Evolutionary conservation across 2,113 vertebrate genomes (phyloP).

Genomic region (Centrocercus urophasianus): DNA sequence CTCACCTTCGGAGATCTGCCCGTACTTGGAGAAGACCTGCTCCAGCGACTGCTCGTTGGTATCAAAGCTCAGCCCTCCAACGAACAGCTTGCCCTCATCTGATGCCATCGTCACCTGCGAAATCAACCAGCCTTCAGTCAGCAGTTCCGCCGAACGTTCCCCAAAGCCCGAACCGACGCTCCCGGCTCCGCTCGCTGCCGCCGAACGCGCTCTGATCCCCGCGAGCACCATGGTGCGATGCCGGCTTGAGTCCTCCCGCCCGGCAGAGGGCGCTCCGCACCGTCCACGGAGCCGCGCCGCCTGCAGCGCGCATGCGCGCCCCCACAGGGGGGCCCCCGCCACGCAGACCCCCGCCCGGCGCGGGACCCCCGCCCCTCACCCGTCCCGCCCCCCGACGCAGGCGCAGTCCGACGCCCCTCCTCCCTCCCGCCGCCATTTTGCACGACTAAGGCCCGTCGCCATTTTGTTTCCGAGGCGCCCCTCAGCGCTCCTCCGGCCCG

Average conservation of each 20-base stretch:
- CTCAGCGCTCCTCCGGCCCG: not conserved
- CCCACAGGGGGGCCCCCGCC: not conserved
- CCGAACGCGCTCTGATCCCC: too few relatives aligned
- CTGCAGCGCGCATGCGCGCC: not conserved
- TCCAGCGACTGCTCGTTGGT: slow-evolving; percentile 93
- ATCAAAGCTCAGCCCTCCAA: slow-evolving; percentile 95
- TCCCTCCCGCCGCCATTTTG: slow-evolving; percentile 76
- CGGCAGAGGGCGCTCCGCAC: too few relatives aligned
- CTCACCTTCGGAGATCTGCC: slow-evolving; percentile 91
- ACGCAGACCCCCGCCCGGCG: not conserved
- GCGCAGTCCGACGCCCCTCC: not conserved
- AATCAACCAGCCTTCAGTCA: accelerated
- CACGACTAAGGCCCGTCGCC: not conserved
- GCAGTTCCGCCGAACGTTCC: accelerated
- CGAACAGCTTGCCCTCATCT: slow-evolving; percentile 95
- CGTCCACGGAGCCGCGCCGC: too few relatives aligned
- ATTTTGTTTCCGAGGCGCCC: slow-evolving; percentile 38
- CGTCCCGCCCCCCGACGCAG: not conserved
- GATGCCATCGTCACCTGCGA: slow-evolving; percentile 84
- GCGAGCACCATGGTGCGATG: too few relatives aligned
- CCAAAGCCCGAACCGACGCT: accelerated
- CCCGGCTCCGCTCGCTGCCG: too few relatives aligned
- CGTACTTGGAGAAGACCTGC: slow-evolving; percentile 94
- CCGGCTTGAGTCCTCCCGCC: too few relatives aligned
- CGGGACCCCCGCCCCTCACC: not conserved